Evolutionary conservation across 2,113 vertebrate genomes (phyloP).

Genomic region (Erinaceus europaeus): DNA sequence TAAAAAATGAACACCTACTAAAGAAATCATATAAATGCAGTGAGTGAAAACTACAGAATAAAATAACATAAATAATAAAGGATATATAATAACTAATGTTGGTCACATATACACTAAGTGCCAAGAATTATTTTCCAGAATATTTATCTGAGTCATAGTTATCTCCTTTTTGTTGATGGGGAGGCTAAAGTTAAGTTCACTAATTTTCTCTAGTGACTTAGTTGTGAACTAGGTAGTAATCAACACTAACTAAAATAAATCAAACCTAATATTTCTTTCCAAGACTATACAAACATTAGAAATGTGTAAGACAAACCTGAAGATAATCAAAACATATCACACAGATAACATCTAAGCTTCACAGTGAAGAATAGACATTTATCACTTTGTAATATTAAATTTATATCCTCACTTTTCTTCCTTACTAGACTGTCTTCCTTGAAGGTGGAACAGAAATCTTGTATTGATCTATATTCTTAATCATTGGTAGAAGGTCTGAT

Average conservation of each 20-base stretch:
- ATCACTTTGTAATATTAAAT: not conserved
- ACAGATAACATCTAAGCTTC: not conserved
- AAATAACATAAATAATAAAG: not conserved
- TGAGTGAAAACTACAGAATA: not conserved
- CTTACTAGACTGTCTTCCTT: not conserved
- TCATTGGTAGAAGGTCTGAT: not conserved
- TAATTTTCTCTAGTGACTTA: no score
- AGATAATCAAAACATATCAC: not conserved
- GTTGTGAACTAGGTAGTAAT: not conserved
- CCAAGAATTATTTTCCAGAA: not conserved
- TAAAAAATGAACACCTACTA: not conserved
- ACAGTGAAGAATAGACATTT: no score
- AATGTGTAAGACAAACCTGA: not conserved
- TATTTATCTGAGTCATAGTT: not conserved
- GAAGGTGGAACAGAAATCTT: not conserved
- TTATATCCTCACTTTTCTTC: no score
- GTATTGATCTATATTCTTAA: not conserved
- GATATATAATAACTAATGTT: not conserved
- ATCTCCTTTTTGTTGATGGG: not conserved
- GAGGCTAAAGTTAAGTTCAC: not conserved
- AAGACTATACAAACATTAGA: not conserved
- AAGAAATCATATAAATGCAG: no score
- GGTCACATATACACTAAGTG: not conserved
- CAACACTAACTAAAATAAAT: not conserved
- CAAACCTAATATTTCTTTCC: not conserved